Evolutionary conservation across 1,140 invertebrate genomes (phyloP), one percentile per base, ranked within the genome.

Genomic region (Apocrypta bakeri): DNA sequence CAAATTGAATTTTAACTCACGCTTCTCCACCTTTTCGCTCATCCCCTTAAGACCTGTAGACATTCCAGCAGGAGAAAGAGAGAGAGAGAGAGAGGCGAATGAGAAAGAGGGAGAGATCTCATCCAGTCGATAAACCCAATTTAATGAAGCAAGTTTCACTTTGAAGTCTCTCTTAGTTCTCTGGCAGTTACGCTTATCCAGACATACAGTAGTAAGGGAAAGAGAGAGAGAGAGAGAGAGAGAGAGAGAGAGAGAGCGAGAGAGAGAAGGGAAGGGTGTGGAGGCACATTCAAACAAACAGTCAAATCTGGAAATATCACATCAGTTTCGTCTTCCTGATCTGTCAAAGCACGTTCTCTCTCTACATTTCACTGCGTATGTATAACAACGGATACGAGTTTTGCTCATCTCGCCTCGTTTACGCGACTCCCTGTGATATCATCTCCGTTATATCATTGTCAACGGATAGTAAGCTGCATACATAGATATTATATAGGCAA

Each of bases 121-220:
- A 63, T 63, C 27, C 31, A 29, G 7, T n/a, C 25, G 61, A 81
- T 81, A 75, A 81, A 66, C 63, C 80, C 61, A 75, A 81, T 75
- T 81, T 81, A 81, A 75, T 69, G 63, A 81, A 75, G 25, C 63
- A 66, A 74, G 71, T 81, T 81, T 68, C 24, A 27, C 80, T 75
- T 81, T 81, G 71, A 81, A 69, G 21, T 71, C 37, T 37, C 61
- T 42, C 27, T 27, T 14, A 12, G 25, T 68, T 68, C 40, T 56
- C 48, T 17, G 48, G 48, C 48, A 56, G 48, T 56, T 33, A 21
- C 7, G 76, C 37, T 68, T 68, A 78, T 68, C 64, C 33, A 12
- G 24, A 3, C 63, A 37, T 8, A 9, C 1, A 27, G 14, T 24
- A 29, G 21, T 27, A 3, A 64, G 42, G 0, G 17, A n/a, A 11